A percentile compares a stretch with the other conserved stretches of the same genome.
Conservation (phyloP, 1,140 invertebrate species). For the Papilio glaucus region DNA sequence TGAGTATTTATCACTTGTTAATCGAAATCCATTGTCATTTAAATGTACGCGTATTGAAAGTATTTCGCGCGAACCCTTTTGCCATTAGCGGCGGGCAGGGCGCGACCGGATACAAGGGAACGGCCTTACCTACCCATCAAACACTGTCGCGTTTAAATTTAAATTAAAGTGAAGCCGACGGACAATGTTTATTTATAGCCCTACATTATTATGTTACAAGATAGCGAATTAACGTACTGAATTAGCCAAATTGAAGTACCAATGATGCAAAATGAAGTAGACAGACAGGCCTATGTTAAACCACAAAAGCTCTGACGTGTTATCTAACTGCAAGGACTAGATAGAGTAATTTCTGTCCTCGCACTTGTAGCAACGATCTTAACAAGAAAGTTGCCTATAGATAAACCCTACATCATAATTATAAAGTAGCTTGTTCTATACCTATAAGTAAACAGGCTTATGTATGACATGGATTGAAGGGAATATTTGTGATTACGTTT, state of each 20-base stretch:
- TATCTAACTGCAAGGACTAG: background rate
- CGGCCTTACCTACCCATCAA: slow-evolving; percentile 32
- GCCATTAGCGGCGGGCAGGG: slow-evolving; percentile 67
- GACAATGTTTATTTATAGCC: background rate
- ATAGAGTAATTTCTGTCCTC: background rate
- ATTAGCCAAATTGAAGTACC: too few relatives aligned
- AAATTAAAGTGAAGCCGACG: background rate
- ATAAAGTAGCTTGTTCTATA: too few relatives aligned
- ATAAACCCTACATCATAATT: too few relatives aligned
- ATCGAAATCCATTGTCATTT: slow-evolving; percentile 18
- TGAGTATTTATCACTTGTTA: too few relatives aligned
- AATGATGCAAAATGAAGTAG: too few relatives aligned
- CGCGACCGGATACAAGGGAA: slow-evolving; percentile 65
- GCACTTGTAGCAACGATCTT: background rate
- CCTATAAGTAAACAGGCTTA: too few relatives aligned
- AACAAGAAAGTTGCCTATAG: too few relatives aligned
- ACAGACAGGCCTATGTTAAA: background rate
- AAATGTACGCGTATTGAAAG: background rate
- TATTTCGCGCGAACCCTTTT: slow-evolving; percentile 52
- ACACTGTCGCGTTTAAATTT: slow-evolving; percentile 24
- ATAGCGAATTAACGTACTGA: too few relatives aligned
- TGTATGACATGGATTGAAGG: too few relatives aligned
- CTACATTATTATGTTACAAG: background rate
- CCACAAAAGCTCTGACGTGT: too few relatives aligned
- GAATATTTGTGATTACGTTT: too few relatives aligned